A percentile compares a stretch with the other conserved stretches of the same genome.
phyloP scores from a whole-genome alignment of 1,140 invertebrate genomes.

The Periplaneta americana region DNA sequence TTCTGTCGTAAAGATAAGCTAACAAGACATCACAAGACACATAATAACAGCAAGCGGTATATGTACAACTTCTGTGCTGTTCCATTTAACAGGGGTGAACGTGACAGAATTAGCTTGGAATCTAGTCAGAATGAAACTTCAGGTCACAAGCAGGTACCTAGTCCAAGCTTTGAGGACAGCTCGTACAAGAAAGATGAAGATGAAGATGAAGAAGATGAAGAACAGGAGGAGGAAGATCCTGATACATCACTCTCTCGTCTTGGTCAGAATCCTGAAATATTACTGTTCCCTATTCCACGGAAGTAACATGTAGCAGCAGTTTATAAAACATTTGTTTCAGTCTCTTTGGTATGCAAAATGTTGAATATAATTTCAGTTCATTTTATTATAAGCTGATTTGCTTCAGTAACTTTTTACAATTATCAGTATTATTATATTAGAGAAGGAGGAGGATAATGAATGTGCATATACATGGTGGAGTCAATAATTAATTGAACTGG shows the following conservation, averaged over 20 bases:
- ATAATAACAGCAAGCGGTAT: neutral
- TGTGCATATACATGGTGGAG: too few relatives aligned
- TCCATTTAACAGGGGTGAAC: neutral
- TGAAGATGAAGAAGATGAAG: neutral
- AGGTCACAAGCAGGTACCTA: neutral
- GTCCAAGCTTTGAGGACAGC: neutral
- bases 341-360: neutral
- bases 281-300: neutral
- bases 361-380: neutral
- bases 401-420: too few relatives aligned
- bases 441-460: too few relatives aligned
- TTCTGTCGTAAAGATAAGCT: neutral
- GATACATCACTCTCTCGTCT: neutral
- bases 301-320: neutral
- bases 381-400: too few relatives aligned
- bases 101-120: neutral
- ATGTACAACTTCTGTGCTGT: neutral
- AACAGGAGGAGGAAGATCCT: neutral
- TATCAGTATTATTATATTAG: too few relatives aligned
- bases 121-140: neutral
- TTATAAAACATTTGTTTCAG: neutral
- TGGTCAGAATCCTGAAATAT: neutral
- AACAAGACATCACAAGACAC: neutral
- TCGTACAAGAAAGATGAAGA: neutral
- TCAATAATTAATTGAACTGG: too few relatives aligned